These are phyloP conservation scores for Tachina grossa DNA, from an alignment of 2,888 invertebrate genomes.

Conservation along the genomic window DNA sequence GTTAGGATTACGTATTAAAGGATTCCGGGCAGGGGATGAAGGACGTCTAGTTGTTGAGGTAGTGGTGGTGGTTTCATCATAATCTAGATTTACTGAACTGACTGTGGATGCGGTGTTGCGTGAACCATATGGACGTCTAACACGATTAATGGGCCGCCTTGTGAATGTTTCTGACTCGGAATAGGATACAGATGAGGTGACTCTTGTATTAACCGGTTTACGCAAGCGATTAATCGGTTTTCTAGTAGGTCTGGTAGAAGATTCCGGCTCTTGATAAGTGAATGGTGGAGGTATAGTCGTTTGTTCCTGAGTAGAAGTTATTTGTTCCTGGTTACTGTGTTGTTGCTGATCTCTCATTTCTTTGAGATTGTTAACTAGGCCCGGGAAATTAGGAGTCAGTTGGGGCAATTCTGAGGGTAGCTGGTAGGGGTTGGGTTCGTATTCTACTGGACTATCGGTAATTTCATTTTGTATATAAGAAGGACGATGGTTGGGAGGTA, in stretches of 20 bases:
- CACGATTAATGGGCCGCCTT: constrained; percentile 80
- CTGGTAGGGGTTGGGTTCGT: constrained; percentile 83
- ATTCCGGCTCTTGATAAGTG: constrained; percentile 80
- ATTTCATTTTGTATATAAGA: constrained; percentile 79
- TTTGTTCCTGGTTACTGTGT: constrained; percentile 17
- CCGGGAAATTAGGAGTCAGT: constrained; percentile 85
- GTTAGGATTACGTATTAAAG: constrained; percentile 81
- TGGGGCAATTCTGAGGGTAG: constrained; percentile 85
- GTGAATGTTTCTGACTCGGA: constrained; percentile 78
- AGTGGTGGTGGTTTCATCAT: constrained; percentile 51
- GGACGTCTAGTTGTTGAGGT: constrained; percentile 76
- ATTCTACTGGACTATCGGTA: constrained; percentile 82
- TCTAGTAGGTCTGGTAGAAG: constrained; percentile 82
- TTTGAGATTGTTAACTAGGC: constrained; percentile 85
- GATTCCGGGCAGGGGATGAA: constrained; percentile 76
- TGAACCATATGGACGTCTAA: constrained; percentile 82
- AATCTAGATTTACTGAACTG: constrained; percentile 46
- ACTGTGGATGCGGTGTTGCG: constrained; percentile 73
- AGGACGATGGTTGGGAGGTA: constrained; percentile 78
- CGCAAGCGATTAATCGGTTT: constrained; percentile 84
- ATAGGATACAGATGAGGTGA: constrained; percentile 80
- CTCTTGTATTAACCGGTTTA: constrained; percentile 82
- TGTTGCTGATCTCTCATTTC: constrained; percentile 82
- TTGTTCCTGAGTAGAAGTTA: constrained; percentile 74
- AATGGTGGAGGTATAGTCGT: constrained; percentile 80